Evolutionary conservation across 35 echinoderm and acorn worm species (phyloP), one percentile per base, ranked within the genome.

Genomic region (Ophioderma brevispina): DNA sequence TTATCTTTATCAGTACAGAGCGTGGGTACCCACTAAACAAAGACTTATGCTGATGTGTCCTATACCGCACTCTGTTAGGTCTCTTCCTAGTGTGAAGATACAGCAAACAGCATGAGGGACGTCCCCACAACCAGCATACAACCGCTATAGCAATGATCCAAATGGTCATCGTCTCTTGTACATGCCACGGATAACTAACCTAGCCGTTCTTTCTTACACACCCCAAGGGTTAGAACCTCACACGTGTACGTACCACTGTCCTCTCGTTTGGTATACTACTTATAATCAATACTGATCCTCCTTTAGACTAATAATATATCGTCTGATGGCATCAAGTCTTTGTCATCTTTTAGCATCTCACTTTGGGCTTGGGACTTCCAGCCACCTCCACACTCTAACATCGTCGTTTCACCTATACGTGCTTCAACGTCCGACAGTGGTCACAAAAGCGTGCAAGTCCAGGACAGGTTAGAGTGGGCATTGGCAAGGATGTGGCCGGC

Each of bases 111-210:
- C 15, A 98, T 91, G 41, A 94, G 80, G 1, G 96, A 98, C 13
- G 96, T 98, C 25, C 96, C 96, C 0, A 94, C 89, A 38, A 98
- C 52, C 96, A 94, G 90, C 92, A 98, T 0, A 98, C 93, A n/a
- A 94, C 90, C 11, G 90, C 85, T 28, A 95, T 94, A 52, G 93
- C 88, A 42, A 98, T 98, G 87, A 98, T 98, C 4, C 93, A 89
- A 18, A 90, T 98, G 18, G 91, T 95, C 19, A 81, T 81, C 36
- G 37, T 42, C 0, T 63, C 13, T 37, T 33, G 77, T 85, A 91
- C 50, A 91, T 92, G 40, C 49, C 25, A 39, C 30, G 80, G 5
- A 98, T 89, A 36, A 55, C 84, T 3, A 99, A 88, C 11, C 13
- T 78, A 10, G 91, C 91, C 10, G 87, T 76, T 33, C 79, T 87